Evolutionary conservation across 2,113 vertebrate species (phyloP).

Genomic region (Apteryx owenii): DNA sequence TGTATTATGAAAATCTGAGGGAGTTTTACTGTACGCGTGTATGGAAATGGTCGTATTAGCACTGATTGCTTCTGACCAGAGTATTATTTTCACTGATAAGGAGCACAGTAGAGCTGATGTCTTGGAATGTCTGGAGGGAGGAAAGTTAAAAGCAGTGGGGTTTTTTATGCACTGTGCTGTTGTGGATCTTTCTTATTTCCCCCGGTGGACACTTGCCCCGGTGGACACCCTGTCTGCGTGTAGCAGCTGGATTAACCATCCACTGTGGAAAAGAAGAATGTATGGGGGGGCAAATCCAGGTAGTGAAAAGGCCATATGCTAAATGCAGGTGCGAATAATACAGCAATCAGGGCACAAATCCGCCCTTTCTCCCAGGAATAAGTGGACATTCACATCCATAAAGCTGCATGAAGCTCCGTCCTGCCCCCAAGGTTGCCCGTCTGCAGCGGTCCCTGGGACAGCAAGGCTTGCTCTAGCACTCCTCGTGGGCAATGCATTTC

Average conservation of each 20-base stretch:
- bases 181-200: not conserved
- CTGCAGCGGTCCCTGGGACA: not conserved
- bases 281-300: not conserved
- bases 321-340: not conserved
- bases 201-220: not conserved
- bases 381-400: not conserved
- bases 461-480: not conserved
- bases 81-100: conserved; percentile 31
- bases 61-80: not conserved
- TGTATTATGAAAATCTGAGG: not conserved
- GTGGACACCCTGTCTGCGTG: no score
- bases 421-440: no score
- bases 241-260: not conserved
- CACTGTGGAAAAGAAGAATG: rapidly evolving
- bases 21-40: not conserved
- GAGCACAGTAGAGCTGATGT: not conserved
- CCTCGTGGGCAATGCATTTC: not conserved
- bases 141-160: not conserved
- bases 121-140: not conserved
- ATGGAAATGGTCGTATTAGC: not conserved
- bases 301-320: not conserved
- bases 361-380: not conserved
- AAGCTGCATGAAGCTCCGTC: no score
- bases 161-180: not conserved
- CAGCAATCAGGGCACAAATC: not conserved